Percentiles rank a stretch among this genome's conserved stretches.
phyloP scores from a whole-genome alignment of 2,888 invertebrate genomes.

The Tricholauxania praeusta region DNA sequence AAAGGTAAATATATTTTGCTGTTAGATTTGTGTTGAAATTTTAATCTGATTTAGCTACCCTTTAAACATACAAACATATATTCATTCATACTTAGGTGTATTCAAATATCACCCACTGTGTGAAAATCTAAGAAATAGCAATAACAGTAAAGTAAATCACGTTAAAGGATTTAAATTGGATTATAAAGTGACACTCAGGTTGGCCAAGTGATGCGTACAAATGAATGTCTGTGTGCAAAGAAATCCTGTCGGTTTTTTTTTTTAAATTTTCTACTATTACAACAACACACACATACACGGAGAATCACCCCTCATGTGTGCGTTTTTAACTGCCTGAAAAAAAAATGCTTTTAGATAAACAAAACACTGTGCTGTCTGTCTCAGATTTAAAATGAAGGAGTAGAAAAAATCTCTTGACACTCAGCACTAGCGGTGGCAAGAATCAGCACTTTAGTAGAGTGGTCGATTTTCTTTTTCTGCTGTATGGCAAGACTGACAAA shows the following conservation, averaged over 20 bases:
- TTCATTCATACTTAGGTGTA: no score
- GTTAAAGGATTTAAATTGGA: slow-evolving; percentile 19
- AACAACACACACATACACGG: neutral
- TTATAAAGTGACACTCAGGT: slow-evolving; percentile 9
- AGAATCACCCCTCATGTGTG: no score
- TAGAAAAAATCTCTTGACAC: neutral
- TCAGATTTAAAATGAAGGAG: slow-evolving; percentile 9
- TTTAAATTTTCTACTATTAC: slow-evolving; percentile 7
- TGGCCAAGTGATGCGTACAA: neutral
- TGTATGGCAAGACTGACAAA: no score
- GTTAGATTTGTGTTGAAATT: no score
- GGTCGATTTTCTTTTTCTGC: no score
- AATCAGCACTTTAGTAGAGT: no score
- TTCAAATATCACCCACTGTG: no score
- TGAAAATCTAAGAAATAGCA: neutral
- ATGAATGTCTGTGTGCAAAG: neutral
- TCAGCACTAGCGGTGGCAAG: no score
- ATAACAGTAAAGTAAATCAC: neutral
- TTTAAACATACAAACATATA: no score
- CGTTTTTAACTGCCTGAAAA: neutral
- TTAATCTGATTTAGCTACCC: no score
- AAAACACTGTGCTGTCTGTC: neutral
- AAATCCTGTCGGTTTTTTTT: neutral
- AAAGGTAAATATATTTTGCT: no score
- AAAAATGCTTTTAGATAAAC: slow-evolving; percentile 12